A percentile compares a stretch with the other conserved stretches of the same genome.
Evolutionary conservation across 1,140 invertebrate genomes (phyloP).

Genomic region (Drosophila asahinai): DNA sequence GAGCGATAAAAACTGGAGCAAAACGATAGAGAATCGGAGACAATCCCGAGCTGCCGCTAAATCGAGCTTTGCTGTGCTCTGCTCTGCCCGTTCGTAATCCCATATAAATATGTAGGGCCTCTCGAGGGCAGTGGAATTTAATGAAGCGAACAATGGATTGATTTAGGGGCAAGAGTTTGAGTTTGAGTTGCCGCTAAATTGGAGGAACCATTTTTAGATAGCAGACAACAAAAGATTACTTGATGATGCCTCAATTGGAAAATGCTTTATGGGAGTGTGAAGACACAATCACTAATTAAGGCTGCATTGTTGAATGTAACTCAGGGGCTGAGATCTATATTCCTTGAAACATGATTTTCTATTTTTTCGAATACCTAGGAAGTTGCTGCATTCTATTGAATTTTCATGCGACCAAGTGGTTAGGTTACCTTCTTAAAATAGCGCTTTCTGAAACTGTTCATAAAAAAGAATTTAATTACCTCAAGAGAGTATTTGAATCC

Average conservation of each 20-base stretch:
- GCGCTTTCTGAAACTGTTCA: too few relatives aligned
- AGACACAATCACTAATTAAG: slow-evolving; percentile 9
- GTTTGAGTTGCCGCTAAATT: slow-evolving; percentile 13
- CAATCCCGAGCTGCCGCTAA: slow-evolving; percentile 16
- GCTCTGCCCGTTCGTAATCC: slow-evolving; percentile 30
- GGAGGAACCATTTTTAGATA: slow-evolving; percentile 4
- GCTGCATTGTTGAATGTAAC: slow-evolving; percentile 8
- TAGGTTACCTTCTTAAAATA: too few relatives aligned
- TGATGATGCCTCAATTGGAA: slow-evolving; percentile 14
- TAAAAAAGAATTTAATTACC: too few relatives aligned
- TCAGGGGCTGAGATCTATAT: background rate
- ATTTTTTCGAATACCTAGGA: too few relatives aligned
- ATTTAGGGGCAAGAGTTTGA: slow-evolving; percentile 17
- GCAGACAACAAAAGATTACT: slow-evolving; percentile 26
- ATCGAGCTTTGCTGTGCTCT: background rate
- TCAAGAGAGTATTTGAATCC: too few relatives aligned
- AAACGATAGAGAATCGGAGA: slow-evolving; percentile 18
- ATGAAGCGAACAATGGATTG: slow-evolving; percentile 29
- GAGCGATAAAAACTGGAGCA: slow-evolving; percentile 35
- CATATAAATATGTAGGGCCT: slow-evolving; percentile 12
- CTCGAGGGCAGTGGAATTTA: slow-evolving; percentile 29
- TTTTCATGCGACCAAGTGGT: too few relatives aligned
- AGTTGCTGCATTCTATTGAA: too few relatives aligned
- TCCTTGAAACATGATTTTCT: slow-evolving; percentile 1
- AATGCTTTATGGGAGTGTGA: background rate